Percentiles rank a stretch among this genome's conserved stretches.
Conservation (phyloP, 2,888 invertebrate species). For the Syritta pipiens region DNA sequence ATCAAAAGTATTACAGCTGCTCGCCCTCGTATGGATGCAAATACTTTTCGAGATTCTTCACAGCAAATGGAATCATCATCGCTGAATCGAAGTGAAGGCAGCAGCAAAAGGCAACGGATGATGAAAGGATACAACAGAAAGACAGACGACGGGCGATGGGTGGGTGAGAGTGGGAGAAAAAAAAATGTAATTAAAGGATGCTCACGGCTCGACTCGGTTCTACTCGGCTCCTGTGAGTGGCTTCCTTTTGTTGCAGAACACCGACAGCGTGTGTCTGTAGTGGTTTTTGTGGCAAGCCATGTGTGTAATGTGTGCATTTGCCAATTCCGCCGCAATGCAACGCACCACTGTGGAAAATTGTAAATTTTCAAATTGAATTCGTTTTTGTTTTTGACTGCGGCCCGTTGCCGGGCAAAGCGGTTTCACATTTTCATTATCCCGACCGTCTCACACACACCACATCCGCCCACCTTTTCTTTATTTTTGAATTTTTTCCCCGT, state of each 20-base stretch:
- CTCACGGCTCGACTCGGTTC: no score
- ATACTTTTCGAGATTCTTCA: slow-evolving; percentile 46
- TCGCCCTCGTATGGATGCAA: slow-evolving; percentile 17
- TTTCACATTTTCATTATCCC: slow-evolving; percentile 34
- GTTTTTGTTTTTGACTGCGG: slow-evolving; percentile 24
- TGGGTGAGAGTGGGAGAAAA: neutral
- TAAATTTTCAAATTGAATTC: slow-evolving; percentile 58
- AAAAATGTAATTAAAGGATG: slow-evolving; percentile 60
- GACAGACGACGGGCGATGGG: neutral
- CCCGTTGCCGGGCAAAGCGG: slow-evolving; percentile 20
- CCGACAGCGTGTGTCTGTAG: neutral
- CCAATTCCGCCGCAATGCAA: slow-evolving; percentile 39
- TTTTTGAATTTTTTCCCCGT: slow-evolving; percentile 10
- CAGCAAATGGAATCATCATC: slow-evolving; percentile 55
- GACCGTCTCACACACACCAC: no score
- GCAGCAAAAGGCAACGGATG: slow-evolving; percentile 6
- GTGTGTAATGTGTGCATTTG: slow-evolving; percentile 53
- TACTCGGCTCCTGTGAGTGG: slow-evolving; percentile 47
- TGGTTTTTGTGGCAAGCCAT: slow-evolving; percentile 50
- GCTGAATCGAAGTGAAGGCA: slow-evolving; percentile 31
- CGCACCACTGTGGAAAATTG: slow-evolving; percentile 60
- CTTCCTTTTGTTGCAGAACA: slow-evolving; percentile 52
- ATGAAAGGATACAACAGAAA: neutral
- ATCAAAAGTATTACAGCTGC: slow-evolving; percentile 32
- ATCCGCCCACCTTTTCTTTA: slow-evolving; percentile 15